Evolutionary conservation across 2,888 invertebrate genomes (phyloP).

Genomic region (Morpho deidamia): DNA sequence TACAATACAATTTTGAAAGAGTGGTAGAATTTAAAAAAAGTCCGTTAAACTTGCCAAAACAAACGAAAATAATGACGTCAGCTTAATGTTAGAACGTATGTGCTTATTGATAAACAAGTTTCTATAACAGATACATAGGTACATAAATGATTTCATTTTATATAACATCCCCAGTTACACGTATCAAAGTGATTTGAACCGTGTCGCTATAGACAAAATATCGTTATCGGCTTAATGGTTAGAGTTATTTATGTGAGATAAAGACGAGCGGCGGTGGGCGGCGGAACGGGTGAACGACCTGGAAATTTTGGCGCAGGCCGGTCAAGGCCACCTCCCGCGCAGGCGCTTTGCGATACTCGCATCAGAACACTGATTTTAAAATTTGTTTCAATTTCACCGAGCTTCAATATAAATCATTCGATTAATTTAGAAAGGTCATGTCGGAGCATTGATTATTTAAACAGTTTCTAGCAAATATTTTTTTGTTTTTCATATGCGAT

Average conservation of each 20-base stretch:
- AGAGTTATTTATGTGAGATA: constrained; percentile 63
- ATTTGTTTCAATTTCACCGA: constrained; percentile 13
- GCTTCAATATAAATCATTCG: neutral
- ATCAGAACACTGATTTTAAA: constrained; percentile 15
- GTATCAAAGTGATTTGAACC: constrained; percentile 28
- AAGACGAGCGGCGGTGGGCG: constrained; percentile 68
- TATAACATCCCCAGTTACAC: constrained; percentile 36
- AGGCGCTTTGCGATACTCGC: constrained; percentile 40
- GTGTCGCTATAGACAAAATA: constrained; percentile 32
- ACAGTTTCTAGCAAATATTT: too few relatives aligned
- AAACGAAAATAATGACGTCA: constrained; percentile 16
- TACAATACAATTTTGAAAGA: neutral
- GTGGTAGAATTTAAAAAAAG: neutral
- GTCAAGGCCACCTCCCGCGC: constrained; percentile 70
- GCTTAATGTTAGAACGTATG: constrained; percentile 8
- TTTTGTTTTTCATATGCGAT: too few relatives aligned
- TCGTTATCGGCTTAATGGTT: constrained; percentile 35
- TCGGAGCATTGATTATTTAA: too few relatives aligned
- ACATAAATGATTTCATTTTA: constrained; percentile 66
- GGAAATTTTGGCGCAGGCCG: constrained; percentile 77
- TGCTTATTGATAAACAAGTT: constrained; percentile 67
- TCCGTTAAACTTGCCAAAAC: constrained; percentile 1
- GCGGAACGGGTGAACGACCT: constrained; percentile 69
- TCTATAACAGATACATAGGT: constrained; percentile 62
- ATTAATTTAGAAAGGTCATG: neutral